Evolutionary conservation across 2,113 vertebrate genomes (phyloP).

Genomic region (Alligator sinensis): DNA sequence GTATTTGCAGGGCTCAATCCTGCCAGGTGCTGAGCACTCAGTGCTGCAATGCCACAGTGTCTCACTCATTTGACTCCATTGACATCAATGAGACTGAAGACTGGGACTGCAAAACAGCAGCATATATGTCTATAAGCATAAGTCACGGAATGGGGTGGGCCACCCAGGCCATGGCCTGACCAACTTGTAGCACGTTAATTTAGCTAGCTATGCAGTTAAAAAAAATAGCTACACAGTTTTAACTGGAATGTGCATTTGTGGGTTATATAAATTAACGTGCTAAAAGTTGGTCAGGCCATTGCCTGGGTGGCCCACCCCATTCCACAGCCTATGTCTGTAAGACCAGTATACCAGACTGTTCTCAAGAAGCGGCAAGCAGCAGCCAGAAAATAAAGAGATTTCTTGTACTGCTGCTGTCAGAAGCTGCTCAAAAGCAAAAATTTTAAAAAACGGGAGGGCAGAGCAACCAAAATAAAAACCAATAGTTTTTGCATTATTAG

Average conservation of each 20-base stretch:
- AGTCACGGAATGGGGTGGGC: no score
- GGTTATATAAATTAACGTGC: no score
- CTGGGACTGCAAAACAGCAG: not conserved
- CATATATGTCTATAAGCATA: not conserved
- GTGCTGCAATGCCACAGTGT: not conserved
- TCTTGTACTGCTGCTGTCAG: not conserved
- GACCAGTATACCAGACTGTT: not conserved
- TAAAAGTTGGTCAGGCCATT: no score
- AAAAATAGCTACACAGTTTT: no score
- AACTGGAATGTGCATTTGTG: no score
- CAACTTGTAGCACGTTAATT: no score
- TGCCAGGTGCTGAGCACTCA: not conserved
- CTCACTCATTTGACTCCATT: not conserved
- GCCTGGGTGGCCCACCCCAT: no score
- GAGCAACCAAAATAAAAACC: not conserved
- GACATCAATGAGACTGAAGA: not conserved
- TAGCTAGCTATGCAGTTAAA: no score
- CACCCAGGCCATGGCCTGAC: no score
- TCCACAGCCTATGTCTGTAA: not conserved
- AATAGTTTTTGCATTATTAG: rapidly evolving
- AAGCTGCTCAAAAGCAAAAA: not conserved
- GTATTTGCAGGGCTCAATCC: not conserved
- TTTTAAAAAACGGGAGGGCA: not conserved
- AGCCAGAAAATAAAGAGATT: not conserved
- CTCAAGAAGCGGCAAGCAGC: not conserved